Conservation (phyloP, 2,797 vertebrate genomes). For the Gadopsis bispinosus region DNA sequence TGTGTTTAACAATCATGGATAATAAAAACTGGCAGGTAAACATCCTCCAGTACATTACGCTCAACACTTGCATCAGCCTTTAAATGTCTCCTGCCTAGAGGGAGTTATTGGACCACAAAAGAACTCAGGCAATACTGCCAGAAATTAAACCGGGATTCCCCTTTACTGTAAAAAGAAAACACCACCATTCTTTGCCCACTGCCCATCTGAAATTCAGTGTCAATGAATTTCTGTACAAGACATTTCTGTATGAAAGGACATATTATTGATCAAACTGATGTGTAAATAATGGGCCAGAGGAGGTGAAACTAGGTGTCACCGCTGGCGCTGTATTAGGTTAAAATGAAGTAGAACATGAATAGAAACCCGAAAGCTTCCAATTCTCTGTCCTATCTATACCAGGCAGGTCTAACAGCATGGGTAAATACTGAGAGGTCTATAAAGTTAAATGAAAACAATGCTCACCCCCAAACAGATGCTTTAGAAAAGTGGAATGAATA, state of each 20-base stretch:
- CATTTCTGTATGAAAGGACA: not conserved
- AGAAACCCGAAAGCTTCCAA: not conserved
- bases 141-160: constrained; percentile 30
- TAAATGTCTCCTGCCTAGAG: constrained; percentile 23
- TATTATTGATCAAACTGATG: not conserved
- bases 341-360: constrained; percentile 3
- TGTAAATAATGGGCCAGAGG: not conserved
- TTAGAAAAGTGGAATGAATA: not conserved
- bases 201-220: not conserved
- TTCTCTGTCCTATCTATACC: not conserved
- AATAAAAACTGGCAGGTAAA: constrained; percentile 24
- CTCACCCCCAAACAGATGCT: not conserved
- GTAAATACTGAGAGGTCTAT: not conserved
- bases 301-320: not conserved
- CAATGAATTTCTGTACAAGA: not conserved
- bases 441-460: constrained; percentile 15
- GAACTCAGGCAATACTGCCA: not conserved
- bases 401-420: not conserved
- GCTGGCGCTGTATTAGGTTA: not conserved
- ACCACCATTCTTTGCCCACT: not conserved
- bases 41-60: not conserved
- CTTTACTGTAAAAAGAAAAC: constrained; percentile 9
- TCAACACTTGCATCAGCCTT: constrained; percentile 28
- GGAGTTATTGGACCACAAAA: constrained; percentile 42
- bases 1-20: constrained; percentile 22